Evolutionary conservation across 2,888 invertebrate species (phyloP).

Genomic region (Dasysyrphus tricinctus): DNA sequence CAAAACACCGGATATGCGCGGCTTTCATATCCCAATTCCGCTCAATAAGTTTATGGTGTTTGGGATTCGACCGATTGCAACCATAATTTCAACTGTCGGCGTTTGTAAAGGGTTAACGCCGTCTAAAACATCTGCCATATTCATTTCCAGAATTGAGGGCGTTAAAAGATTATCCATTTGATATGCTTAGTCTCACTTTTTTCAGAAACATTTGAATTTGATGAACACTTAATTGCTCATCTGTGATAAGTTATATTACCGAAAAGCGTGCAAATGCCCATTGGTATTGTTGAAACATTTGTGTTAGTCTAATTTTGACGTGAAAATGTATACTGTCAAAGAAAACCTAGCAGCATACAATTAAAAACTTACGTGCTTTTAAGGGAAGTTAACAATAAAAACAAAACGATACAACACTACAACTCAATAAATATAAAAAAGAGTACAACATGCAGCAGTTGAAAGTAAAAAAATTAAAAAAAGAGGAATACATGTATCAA

Average conservation of each 20-base stretch:
- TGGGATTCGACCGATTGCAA: too few species aligned
- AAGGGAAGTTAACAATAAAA: conserved; percentile 15
- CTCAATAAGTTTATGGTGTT: too few species aligned
- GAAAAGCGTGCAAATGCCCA: not conserved
- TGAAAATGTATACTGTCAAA: not conserved
- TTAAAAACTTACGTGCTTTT: conserved; percentile 14
- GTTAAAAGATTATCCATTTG: too few species aligned
- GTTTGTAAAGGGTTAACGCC: too few species aligned
- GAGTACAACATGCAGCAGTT: conserved; percentile 52
- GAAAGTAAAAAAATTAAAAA: conserved; percentile 15
- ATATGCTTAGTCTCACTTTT: too few species aligned
- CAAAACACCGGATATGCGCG: too few species aligned
- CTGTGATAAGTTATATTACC: not conserved
- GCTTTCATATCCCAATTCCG: too few species aligned
- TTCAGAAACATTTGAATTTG: too few species aligned
- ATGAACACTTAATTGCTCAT: not conserved
- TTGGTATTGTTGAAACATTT: not conserved
- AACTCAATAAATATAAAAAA: conserved; percentile 11
- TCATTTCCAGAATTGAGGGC: too few species aligned
- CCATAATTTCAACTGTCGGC: too few species aligned
- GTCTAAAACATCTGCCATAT: too few species aligned
- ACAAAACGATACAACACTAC: conserved; percentile 18
- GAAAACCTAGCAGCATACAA: not conserved
- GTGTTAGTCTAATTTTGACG: not conserved
- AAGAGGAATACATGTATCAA: conserved; percentile 39